Base-by-base conservation (phyloP, 2,888 invertebrate genomes). In the Monoplex corrugatus region DNA sequence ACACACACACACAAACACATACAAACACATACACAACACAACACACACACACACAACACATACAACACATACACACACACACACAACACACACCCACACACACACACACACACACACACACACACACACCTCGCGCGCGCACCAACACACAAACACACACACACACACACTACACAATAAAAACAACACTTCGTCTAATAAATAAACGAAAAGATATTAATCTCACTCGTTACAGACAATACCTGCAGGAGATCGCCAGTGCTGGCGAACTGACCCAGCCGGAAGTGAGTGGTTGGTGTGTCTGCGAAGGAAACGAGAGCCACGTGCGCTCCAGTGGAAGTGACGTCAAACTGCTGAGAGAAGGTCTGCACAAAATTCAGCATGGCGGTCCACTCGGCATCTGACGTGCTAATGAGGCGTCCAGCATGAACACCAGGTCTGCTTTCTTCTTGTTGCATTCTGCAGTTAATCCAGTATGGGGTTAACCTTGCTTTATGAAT, bases 361-460 rank as follows among this genome's bases (percentile, higher is more conserved):
- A 88, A 88, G 43, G 43, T n/a, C 83, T 88, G 83, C 43, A 88
- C 88, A 28, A 88, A 88, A 35, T 63, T n/a, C 88, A 88, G n/a
- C 88, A 88, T 63, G 83, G 68, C 88, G n/a, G 38, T 43, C 90
- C 88, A 88, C 40, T 86, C 86, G n/a, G 80, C 86, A 82, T 86
- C 85, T 13, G 86, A 45, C 5, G 8, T 16, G 78, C 88, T 45
- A 57, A 45, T 16, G 86, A 45, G 43, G 82, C 10, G 45, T 88
- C 88, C 88, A 88, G 35, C 32, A 88, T 82, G 57, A 88, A 88
- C 6, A 85, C 89, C 90, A 92, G 90, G 32, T 92, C 92, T 1
- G 57, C 23, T 8, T 85, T 57, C 0, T 86, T 87, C 78, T 91
- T 90, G 5, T 90, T 89, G 23, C 92, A 87, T 2, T 91, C 90